Conservation (phyloP, 2,797 vertebrate genomes). For the Mionectes olivaceus region DNA sequence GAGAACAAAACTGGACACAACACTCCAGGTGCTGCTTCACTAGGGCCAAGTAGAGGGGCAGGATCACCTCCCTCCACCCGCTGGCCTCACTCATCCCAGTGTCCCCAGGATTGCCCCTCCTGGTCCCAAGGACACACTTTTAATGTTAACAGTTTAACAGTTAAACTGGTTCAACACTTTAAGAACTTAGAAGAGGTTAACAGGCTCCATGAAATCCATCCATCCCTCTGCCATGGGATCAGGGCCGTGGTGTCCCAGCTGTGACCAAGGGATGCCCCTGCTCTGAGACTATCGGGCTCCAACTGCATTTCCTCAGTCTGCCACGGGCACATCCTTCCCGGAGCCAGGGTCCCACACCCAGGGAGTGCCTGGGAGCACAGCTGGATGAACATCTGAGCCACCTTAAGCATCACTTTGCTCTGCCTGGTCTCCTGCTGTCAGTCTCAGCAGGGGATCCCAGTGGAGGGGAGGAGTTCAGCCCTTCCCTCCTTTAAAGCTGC, state of each 20-base stretch:
- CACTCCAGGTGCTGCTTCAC: not conserved
- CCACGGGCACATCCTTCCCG: not conserved
- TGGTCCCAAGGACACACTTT: not conserved
- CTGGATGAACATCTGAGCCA: not conserved
- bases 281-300: not conserved
- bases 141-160: not conserved
- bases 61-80: not conserved
- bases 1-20: not conserved
- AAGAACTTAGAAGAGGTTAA: not conserved
- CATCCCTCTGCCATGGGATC: not conserved
- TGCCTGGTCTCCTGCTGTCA: not conserved
- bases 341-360: not conserved
- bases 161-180: not conserved
- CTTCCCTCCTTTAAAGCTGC: not conserved
- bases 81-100: not conserved
- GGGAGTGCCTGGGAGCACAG: not conserved
- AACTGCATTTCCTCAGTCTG: fast-evolving
- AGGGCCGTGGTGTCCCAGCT: not conserved
- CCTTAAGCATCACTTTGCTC: not conserved
- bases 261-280: not conserved
- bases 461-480: not conserved
- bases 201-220: not conserved
- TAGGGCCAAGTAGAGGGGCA: fast-evolving
- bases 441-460: not conserved
- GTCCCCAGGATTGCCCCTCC: not conserved